Evolutionary conservation across 1,140 invertebrate species (phyloP), one percentile per base, ranked within the genome.

Genomic region (Drosophila parvula): DNA sequence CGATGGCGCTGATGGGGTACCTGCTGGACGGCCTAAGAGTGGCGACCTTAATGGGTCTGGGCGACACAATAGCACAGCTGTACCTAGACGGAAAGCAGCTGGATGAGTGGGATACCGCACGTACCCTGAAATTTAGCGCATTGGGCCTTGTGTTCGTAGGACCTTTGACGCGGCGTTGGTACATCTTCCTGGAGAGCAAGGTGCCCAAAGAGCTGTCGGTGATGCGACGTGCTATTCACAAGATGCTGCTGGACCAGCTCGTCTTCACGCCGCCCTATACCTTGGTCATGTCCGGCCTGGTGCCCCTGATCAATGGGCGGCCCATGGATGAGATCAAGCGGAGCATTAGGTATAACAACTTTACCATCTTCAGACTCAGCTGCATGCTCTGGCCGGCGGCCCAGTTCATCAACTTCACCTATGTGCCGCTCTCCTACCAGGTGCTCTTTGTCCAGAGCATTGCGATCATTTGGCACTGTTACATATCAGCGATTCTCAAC

Each of bases 331-430:
- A 92, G 16, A 93, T 95, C 57, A 93, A 94, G 86, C 74, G 91
- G 4, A 94, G 96, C 84, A 48, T 97, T 1, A 79, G 92, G 62
- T 77, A 90, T 0, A 94, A 95, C 82, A 97, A 96, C 88, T 62
- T 90, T 5, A 94, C 96, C 81, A 94, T 97, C 50, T 88, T 97
- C 68, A 91, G 93, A 36, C 94, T 94, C 38, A 97, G 96, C 93
- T 97, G 96, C 83, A 95, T 95, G 94, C 74, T 98, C 6, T 98
- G 97, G 97, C 97, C 97, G 22, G 93, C 94, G 78, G 96, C 97
- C 0, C 97, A 98, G 91, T 75, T 97, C 32, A 80, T 95, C 4
- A 98, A 98, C 92, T 98, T 98, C 91, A 95, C 95, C 60, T 93
- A 96, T 77, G 93, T 97, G 48, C 97, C 97, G 32, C 91, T 98